phyloP scores from a whole-genome alignment of 2,888 invertebrate species.

The Ormyrus pomaceus region DNA sequence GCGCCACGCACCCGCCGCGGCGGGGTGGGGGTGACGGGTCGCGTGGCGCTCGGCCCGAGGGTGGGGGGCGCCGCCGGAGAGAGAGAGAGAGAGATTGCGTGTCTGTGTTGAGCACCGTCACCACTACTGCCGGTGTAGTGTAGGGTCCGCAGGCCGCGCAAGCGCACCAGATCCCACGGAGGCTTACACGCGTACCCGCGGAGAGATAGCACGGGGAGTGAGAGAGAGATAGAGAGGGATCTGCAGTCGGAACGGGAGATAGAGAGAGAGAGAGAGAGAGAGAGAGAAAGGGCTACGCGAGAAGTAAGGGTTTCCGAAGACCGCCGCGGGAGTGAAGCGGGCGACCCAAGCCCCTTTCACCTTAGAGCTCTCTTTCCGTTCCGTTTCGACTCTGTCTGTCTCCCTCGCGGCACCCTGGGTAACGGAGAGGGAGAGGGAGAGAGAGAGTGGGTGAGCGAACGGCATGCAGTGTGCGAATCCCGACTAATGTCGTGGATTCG shows the following conservation, averaged over 20 bases:
- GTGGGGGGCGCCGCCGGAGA: slow-evolving; percentile 42
- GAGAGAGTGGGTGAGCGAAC: slow-evolving; percentile 4
- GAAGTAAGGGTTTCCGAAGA: slow-evolving; percentile 54
- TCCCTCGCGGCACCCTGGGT: slow-evolving; percentile 6
- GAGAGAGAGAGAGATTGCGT: neutral
- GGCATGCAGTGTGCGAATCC: slow-evolving; percentile 40
- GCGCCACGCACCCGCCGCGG: slow-evolving; percentile 50
- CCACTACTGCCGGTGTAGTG: slow-evolving; percentile 12
- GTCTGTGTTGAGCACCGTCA: neutral
- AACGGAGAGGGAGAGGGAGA: slow-evolving; percentile 8
- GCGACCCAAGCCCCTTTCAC: slow-evolving; percentile 51
- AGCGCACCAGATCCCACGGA: slow-evolving; percentile 38
- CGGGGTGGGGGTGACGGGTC: slow-evolving; percentile 56
- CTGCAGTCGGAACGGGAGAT: neutral
- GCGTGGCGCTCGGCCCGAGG: slow-evolving; percentile 42
- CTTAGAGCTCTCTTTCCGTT: slow-evolving; percentile 35
- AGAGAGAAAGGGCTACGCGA: slow-evolving; percentile 22
- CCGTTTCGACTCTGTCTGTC: neutral
- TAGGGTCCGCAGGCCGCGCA: slow-evolving; percentile 45
- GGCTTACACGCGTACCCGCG: neutral
- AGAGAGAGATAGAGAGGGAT: neutral
- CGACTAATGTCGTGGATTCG: slow-evolving; percentile 48
- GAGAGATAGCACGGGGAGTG: slow-evolving; percentile 32
- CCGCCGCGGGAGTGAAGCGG: slow-evolving; percentile 57
- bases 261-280: slow-evolving; percentile 8